Conservation (phyloP, 2,113 vertebrate species). For the Pachypanchax playfairii region DNA sequence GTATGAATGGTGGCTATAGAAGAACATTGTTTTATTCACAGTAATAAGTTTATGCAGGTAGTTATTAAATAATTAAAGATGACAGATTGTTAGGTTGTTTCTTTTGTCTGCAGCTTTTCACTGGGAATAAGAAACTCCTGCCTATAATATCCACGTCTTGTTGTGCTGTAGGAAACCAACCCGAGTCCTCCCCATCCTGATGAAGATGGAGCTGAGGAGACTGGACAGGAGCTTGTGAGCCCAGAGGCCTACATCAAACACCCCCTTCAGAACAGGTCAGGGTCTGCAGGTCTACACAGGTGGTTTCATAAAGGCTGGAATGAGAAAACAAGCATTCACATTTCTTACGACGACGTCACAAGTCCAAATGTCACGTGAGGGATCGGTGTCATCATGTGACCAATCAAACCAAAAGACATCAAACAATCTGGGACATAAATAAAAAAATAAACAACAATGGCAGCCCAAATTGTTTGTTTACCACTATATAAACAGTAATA, state of each 20-base stretch:
- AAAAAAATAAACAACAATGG: no score
- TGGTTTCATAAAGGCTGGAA: background rate
- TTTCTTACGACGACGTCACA: background rate
- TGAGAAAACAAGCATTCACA: background rate
- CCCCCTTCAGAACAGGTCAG: conserved; percentile 96
- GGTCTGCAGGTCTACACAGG: background rate
- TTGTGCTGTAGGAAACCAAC: conserved; percentile 84
- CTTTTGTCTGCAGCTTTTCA: no score
- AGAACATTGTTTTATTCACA: no score
- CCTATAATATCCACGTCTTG: no score
- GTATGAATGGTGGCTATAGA: no score
- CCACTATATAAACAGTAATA: no score
- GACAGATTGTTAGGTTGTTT: no score
- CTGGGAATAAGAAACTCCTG: background rate
- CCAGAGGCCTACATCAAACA: conserved; percentile 97
- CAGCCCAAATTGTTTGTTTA: no score
- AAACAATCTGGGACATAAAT: no score
- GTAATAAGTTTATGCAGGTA: background rate
- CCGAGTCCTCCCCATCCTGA: conserved; percentile 84
- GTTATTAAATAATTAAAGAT: no score
- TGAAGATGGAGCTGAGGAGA: conserved; percentile 88
- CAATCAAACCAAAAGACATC: background rate
- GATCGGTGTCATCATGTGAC: background rate
- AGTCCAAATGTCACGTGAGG: background rate
- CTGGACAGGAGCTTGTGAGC: conserved; percentile 89